Evolutionary conservation across 1,140 invertebrate genomes (phyloP), one percentile per base, ranked within the genome.

Genomic region (Hypsibius dujardini): DNA sequence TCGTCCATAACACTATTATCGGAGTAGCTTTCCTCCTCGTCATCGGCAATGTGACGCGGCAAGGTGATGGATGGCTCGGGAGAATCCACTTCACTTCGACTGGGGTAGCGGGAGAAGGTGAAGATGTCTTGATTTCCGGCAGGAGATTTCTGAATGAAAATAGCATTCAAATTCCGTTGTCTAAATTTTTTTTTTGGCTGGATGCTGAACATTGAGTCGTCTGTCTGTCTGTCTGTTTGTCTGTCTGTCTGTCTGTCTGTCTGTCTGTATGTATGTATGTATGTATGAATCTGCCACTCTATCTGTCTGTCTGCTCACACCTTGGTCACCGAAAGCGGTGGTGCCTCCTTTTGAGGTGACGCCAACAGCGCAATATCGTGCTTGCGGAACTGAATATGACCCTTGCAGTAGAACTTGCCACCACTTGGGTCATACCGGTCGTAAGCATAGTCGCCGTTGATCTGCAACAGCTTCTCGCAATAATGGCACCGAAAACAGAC

Each of bases 401-500:
- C 50, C 50, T 7, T 7, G 50, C 50, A 56, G 50, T 56, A 56
- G 50, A 56, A 56, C n/a, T 56, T 56, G 7, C 7, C 50, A n/a
- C 50, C 50, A n/a, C 50, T n/a, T 7, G 50, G 50, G n/a, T 56
- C 50, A n/a, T 56, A 67, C 42, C 62, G 62, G 62, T 67, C 62
- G 40, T 15, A 67, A 3, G 12, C 42, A 40, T 67, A 67, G 62
- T 67, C 62, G 62, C 62, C 62, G 3, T 12, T 67, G 12, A 67
- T 15, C 12, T 12, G 62, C 42, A 67, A 45, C 12, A 67, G 12
- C 62, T 67, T 67, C 12, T 67, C 45, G 71, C 79, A 79, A 73
- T 76, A 76, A 70, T 76, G 76, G 76, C 78, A 79, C 7, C 75
- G 75, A 46, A 79, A 73, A 75, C 79, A 79, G 56, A 74, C 74